Evolutionary conservation across 1,140 invertebrate species (phyloP), one percentile per base, ranked within the genome.

Genomic region (Bombus consobrinus): DNA sequence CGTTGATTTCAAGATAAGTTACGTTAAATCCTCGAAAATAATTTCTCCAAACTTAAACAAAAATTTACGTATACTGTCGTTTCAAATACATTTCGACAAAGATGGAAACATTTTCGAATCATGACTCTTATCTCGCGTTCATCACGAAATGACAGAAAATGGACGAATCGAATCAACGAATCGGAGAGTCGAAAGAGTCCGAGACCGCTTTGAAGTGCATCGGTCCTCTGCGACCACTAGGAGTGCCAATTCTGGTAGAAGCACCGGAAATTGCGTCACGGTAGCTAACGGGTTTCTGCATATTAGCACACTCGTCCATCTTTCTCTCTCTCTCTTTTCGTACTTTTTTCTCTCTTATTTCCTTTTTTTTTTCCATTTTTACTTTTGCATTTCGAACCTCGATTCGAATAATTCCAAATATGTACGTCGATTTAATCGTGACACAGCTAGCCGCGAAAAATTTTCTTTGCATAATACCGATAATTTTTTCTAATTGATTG

Each of bases 261-360:
- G 80, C 66, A 72, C 81, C 91, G 92, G 92, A 93, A 92, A 92
- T 93, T 92, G 83, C 92, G 91, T 93, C 90, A 93, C 83, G 85
- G 84, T 88, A 68, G 86, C 90, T 79, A 76, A 87, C 86, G 86
- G 83, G 83, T 89, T 89, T 80, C 80, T 86, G 87, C 87, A 89
- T 89, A 89, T 89, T 86, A 86, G 75, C 37, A 69, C 47, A 53
- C 76, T 78, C 53, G n/a, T 25, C 47, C 18, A 62, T n/a, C 43
- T n/a, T 13, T n/a, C 64, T 28, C n/a, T 39, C 66, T 41, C 9
- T 34, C 34, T 41, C 9, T 1, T 13, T 47, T 34, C 22, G 5
- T 13, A 3, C 39, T 37, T 59, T 32, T 41, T 15, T 53, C 32
- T 43, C 34, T 47, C 34, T 2, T 39, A 4, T 22, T 34, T 41